Conservation (phyloP, 2,888 invertebrate species). For the Ectemnius cavifrons region DNA sequence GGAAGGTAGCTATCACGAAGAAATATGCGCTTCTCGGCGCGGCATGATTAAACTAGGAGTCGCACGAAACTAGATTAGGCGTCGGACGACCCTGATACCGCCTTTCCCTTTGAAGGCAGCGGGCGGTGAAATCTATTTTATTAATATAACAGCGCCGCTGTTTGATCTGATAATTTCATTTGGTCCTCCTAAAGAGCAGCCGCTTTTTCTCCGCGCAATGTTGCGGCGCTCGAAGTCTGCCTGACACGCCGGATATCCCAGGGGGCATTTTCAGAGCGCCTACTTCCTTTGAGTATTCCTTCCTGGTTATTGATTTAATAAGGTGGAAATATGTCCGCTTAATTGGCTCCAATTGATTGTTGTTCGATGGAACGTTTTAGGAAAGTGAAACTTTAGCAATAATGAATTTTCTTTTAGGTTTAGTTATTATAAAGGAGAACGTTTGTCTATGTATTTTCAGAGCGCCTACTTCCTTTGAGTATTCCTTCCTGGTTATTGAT, state of each 20-base stretch:
- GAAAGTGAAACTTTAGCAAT: too few species aligned
- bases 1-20: too few species aligned
- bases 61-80: constrained; percentile 69
- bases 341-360: too few species aligned
- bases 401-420: too few species aligned
- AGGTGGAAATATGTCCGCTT: neutral
- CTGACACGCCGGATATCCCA: neutral
- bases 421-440: too few species aligned
- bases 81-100: constrained; percentile 28
- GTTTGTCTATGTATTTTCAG: constrained; percentile 31
- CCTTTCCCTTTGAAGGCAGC: constrained; percentile 8
- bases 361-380: too few species aligned
- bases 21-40: constrained; percentile 56
- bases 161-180: constrained; percentile 73
- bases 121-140: constrained; percentile 68
- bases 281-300: constrained; percentile 19
- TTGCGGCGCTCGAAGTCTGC: neutral
- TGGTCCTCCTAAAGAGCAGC: constrained; percentile 57
- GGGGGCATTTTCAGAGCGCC: constrained; percentile 34
- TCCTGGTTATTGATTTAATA: constrained; percentile 21
- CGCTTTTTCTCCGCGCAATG: constrained; percentile 20
- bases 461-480: constrained; percentile 21
- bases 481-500: constrained; percentile 16
- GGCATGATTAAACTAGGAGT: constrained; percentile 70
- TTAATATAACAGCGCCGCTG: constrained; percentile 71